Conservation (phyloP, 2,113 vertebrate genomes). For the Gymnogyps californianus region DNA sequence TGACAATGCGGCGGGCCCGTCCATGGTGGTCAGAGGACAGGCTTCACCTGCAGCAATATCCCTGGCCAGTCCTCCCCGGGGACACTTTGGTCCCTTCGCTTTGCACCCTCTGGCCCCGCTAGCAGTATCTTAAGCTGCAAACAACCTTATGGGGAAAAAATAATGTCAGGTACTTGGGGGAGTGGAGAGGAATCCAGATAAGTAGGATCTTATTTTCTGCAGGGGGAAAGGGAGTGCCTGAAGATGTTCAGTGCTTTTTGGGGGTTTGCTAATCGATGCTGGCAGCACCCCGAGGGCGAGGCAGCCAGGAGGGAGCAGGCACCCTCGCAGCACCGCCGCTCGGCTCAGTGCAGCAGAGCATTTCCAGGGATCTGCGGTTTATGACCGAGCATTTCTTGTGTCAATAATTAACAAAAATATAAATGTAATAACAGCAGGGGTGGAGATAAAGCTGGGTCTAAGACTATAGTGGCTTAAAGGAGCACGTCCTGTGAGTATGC, state of each 20-base stretch:
- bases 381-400: slow-evolving; percentile 9
- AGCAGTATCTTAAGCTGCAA: not conserved
- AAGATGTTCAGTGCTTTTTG: not conserved
- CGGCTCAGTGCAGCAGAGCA: not conserved
- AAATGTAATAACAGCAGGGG: slow-evolving; percentile 22
- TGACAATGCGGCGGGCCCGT: not conserved
- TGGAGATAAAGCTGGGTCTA: slow-evolving; percentile 2
- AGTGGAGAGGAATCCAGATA: not conserved
- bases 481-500: not conserved
- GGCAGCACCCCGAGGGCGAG: slow-evolving; percentile 5
- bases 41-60: not conserved
- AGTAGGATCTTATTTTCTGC: not conserved
- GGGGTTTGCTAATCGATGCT: not conserved
- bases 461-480: not conserved
- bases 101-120: not conserved
- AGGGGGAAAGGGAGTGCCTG: not conserved
- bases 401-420: slow-evolving; percentile 59
- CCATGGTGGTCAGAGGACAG: not conserved
- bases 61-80: not conserved
- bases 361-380: not conserved
- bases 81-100: not conserved
- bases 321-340: fast-evolving
- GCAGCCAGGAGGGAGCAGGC: not conserved
- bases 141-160: not conserved
- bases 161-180: not conserved